Percentiles rank a stretch among this genome's conserved stretches.
These are phyloP conservation scores for Lasiommata megera DNA, from an alignment of 2,888 invertebrate species.

Conservation along the genomic window DNA sequence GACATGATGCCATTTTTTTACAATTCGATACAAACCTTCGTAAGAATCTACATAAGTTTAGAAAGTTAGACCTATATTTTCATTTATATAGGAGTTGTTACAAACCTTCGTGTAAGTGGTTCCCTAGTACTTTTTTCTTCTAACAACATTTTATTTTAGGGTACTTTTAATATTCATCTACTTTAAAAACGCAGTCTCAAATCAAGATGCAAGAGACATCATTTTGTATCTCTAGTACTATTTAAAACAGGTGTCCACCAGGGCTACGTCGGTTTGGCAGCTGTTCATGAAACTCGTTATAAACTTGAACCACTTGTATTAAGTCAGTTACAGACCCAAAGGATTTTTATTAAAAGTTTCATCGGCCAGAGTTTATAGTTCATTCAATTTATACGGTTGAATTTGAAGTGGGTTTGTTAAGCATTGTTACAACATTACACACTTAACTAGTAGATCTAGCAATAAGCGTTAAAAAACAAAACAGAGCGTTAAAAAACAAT, in stretches of 20 bases:
- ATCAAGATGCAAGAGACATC: not conserved
- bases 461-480: no score
- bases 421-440: conserved; percentile 5
- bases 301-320: conserved; percentile 26
- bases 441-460: no score
- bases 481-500: no score
- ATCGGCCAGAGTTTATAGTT: conserved; percentile 20
- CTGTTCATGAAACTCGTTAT: conserved; percentile 25
- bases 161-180: not conserved
- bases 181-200: not conserved
- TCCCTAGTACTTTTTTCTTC: not conserved
- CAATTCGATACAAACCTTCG: no score
- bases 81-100: no score
- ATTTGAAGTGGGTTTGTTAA: conserved; percentile 14
- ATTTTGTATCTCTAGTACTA: not conserved
- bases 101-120: not conserved
- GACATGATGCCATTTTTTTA: no score
- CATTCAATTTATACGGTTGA: conserved; percentile 24
- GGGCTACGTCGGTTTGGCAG: conserved; percentile 25
- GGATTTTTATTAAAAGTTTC: conserved; percentile 31
- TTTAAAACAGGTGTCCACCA: conserved; percentile 28
- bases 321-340: conserved; percentile 30
- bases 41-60: no score
- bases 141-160: no score
- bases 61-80: no score